Base-by-base conservation (phyloP, 2,797 vertebrate species). In the Anomalospiza imberbis region DNA sequence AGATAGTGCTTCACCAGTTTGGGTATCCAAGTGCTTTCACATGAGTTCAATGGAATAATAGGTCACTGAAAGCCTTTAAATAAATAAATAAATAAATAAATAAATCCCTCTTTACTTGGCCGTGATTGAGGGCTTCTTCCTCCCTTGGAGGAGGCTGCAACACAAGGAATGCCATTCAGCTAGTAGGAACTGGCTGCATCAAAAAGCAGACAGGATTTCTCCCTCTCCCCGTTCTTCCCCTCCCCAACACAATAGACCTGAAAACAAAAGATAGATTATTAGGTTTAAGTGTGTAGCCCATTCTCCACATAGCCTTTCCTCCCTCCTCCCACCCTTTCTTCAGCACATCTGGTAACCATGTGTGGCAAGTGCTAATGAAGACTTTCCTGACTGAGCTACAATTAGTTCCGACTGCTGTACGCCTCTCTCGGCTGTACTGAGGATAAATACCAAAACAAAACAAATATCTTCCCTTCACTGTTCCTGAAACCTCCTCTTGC, bases 271-370 rank as follows among this genome's bases (percentile, higher is more conserved):
- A 58, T 98, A 98, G 98, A 99, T 99, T 99, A 99, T 99, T 98
- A 98, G 97, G 95, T 98, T 97, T 97, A 97, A 97, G 97, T 97
- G 96, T 94, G 98, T 97, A 97, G 97, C 98, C 97, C 96, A 98
- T 98, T 98, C 98, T 98, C 97, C 95, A 88, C 93, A 85, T 88
- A 95, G 57, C 89, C 96, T n/a, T 83, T 87, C 95, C 92, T 95
- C 97, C 97, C 95, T 97, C 97, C 98, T 97, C 98, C 96, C 97
- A 97, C 98, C 96, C 97, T 98, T 97, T 97, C 97, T 97, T 95
- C 97, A 61, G 97, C 98, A 99, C 99, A 99, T 99, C 99, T 99
- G 99, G 99, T 98, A 96, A 97, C 98, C 99, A 99, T 99, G 99
- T 99, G 99, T 99, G 98, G 98, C 97, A 96, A 95, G 98, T 98